Evolutionary conservation across 2,113 vertebrate species (phyloP), one percentile per base, ranked within the genome.

Genomic region (Pteruthius melanotis): DNA sequence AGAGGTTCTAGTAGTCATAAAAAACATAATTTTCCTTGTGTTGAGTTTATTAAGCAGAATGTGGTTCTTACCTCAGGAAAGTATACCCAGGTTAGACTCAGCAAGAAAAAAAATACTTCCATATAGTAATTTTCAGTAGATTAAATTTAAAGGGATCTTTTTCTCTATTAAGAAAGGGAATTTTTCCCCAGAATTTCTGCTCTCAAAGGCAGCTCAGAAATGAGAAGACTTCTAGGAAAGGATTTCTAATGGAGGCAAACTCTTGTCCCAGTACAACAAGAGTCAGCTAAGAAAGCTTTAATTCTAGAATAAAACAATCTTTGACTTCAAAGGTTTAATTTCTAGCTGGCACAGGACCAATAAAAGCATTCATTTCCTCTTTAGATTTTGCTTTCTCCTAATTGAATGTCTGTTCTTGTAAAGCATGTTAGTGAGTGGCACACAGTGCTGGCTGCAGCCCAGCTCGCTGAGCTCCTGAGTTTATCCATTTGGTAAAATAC

Each of bases 311-410:
- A 75, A 84, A 93, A 52, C 35, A 60, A 47, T 68, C 45, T 90
- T 63, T 90, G 52, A 84, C 83, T 92, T 94, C 89, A 92, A 92
- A 92, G 76, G 72, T 75, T 94, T 90, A 37, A 92, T 94, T 97
- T 91, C 69, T 86, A 60, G 72, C 69, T 83, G 87, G 83, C 80
- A 91, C 40, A 66, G 45, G 68, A 81, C 61, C 2, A 21, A 71
- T 63, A 84, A 92, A 91, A 59, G 59, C 30, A 89, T 68, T 64
- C 1, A 56, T 79, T 94, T 94, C 76, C 83, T 87, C 64, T 66
- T 94, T 83, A 78, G 77, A 90, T 94, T 95, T 92, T 84, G 83
- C 78, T 71, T 90, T 87, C 60, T 92, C 28, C 76, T 92, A 90
- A 87, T 60, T 92, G 91, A 93, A 93, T 90, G 83, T 71, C 83